phyloP scores from a whole-genome alignment of 2,797 vertebrate genomes.

The Gephyroberyx darwinii region DNA sequence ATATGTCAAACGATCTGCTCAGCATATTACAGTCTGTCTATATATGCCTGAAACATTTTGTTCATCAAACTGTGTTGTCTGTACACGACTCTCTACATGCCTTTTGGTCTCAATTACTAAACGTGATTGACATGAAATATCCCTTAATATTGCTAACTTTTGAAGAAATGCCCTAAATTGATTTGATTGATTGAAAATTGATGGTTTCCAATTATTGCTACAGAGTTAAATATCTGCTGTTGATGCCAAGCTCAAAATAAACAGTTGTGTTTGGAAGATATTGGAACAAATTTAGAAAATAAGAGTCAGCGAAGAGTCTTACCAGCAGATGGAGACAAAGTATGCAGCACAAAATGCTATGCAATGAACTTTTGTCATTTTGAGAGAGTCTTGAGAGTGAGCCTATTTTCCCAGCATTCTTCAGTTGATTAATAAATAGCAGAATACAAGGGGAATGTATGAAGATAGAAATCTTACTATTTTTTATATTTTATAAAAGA shows the following conservation, averaged over 20 bases:
- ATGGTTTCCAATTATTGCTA: neutral
- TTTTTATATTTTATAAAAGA: neutral
- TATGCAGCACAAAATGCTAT: slow-evolving; percentile 29
- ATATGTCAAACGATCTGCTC: slow-evolving; percentile 57
- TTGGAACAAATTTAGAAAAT: neutral
- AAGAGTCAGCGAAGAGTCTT: slow-evolving; percentile 18
- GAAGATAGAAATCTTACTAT: neutral
- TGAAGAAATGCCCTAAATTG: neutral
- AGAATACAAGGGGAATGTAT: neutral
- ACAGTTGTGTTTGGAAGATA: neutral
- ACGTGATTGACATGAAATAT: neutral
- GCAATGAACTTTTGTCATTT: neutral
- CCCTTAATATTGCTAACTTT: neutral
- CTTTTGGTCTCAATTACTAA: neutral
- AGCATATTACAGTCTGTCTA: slow-evolving; percentile 28
- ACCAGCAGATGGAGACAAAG: slow-evolving; percentile 83
- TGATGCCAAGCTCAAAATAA: slow-evolving; percentile 1
- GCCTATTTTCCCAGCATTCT: neutral
- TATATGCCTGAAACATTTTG: slow-evolving; percentile 17
- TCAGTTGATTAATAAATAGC: neutral
- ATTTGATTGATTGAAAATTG: neutral
- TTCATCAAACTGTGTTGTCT: slow-evolving; percentile 2
- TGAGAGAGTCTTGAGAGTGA: neutral
- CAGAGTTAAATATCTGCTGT: neutral
- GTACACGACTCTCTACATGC: neutral